Evolutionary conservation across 1,140 invertebrate species (phyloP).

Genomic region (Tetranychus cinnabarinus): DNA sequence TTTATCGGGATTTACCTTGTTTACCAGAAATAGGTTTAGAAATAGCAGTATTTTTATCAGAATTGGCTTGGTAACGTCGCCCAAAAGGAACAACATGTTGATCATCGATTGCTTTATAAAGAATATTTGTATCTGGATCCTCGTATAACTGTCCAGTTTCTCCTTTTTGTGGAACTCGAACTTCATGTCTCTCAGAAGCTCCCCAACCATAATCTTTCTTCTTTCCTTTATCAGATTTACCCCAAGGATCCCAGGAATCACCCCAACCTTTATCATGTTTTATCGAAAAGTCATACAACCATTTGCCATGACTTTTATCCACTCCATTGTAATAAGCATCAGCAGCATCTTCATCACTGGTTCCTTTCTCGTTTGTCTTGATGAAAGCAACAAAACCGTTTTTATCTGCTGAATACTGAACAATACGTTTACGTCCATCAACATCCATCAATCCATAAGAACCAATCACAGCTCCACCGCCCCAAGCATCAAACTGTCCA

Average conservation of each 20-base stretch:
- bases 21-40: too few relatives aligned
- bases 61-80: too few relatives aligned
- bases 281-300: neutral
- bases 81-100: neutral
- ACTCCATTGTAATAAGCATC: neutral
- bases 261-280: neutral
- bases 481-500: neutral
- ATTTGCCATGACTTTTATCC: neutral
- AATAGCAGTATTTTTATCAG: too few relatives aligned
- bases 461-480: neutral
- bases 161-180: neutral
- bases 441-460: slow-evolving; percentile 10
- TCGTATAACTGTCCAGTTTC: neutral
- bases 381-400: slow-evolving; percentile 10
- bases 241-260: neutral
- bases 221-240: neutral
- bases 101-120: neutral
- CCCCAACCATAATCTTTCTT: neutral
- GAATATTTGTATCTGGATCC: neutral
- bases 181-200: neutral
- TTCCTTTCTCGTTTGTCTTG: slow-evolving; percentile 5
- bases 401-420: slow-evolving; percentile 10
- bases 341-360: neutral
- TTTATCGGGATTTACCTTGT: too few relatives aligned
- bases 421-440: slow-evolving; percentile 10